phyloP scores from a whole-genome alignment of 2,797 vertebrate species.

The Ispidina picta region DNA sequence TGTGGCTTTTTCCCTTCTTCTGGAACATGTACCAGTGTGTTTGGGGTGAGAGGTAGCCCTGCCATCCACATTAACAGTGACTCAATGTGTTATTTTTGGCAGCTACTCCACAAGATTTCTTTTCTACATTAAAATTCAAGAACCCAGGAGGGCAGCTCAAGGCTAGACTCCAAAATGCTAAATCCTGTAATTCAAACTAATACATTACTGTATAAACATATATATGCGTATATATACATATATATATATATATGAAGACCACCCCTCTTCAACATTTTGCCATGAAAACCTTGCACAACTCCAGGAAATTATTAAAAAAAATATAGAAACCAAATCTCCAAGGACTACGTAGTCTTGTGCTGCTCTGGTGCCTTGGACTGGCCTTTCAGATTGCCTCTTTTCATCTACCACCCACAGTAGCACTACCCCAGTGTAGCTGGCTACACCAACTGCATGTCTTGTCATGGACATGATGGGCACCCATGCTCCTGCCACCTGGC shows the following conservation, averaged over 20 bases:
- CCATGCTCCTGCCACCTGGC: background rate
- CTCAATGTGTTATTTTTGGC: conserved; percentile 62
- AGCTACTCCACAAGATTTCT: conserved; percentile 8
- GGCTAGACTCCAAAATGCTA: background rate
- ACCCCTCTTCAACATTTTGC: background rate
- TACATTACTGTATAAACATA: background rate
- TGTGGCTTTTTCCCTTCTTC: background rate
- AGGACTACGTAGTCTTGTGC: background rate
- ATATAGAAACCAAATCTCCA: background rate
- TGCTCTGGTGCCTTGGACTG: background rate
- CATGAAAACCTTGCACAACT: background rate
- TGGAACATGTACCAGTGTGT: background rate
- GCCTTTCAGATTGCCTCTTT: background rate
- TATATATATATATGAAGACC: background rate
- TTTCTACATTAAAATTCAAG: conserved; percentile 50
- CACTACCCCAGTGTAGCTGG: accelerated
- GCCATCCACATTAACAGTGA: background rate
- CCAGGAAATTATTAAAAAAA: background rate
- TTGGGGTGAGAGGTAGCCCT: background rate
- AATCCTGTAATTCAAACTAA: background rate
- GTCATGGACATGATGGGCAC: background rate
- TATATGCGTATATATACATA: background rate
- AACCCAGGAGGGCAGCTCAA: conserved; percentile 5
- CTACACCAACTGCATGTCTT: accelerated
- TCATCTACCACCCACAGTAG: accelerated